Conservation (phyloP, 1,140 invertebrate genomes). For the Cherax quadricarinatus region DNA sequence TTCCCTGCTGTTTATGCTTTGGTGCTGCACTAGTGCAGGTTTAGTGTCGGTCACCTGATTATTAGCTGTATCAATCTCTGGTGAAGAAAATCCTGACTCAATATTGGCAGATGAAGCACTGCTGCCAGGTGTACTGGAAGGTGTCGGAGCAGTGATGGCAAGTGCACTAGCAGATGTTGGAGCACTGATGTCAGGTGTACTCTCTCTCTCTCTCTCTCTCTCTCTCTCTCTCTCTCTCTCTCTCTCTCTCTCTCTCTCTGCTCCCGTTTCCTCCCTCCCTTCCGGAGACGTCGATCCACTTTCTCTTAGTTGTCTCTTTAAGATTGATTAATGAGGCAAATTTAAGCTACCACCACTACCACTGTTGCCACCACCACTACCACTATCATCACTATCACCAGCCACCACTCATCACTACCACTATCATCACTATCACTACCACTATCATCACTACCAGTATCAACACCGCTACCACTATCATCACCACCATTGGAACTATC, state of each 20-base stretch:
- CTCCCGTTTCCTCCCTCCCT: background rate
- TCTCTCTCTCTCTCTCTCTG: slow-evolving; percentile 1
- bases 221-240: background rate
- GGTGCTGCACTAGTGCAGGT: too few relatives aligned
- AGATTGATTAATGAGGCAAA: background rate
- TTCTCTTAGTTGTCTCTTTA: background rate
- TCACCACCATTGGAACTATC: background rate
- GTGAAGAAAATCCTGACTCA: too few relatives aligned
- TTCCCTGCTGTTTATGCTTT: too few relatives aligned
- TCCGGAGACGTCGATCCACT: background rate
- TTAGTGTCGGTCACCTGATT: too few relatives aligned
- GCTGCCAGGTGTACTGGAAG: too few relatives aligned
- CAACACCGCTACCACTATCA: background rate
- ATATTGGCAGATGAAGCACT: too few relatives aligned
- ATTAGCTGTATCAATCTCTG: too few relatives aligned
- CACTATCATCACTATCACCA: background rate
- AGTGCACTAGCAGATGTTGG: too few relatives aligned
- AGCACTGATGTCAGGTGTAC: background rate
- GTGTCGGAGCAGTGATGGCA: too few relatives aligned
- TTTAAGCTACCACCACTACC: background rate
- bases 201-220: background rate
- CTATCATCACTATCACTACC: background rate
- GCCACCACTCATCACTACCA: background rate
- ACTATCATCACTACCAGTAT: background rate
- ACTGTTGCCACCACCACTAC: background rate